Conservation (phyloP, 2,888 invertebrate species). For the Empis stercorea region DNA sequence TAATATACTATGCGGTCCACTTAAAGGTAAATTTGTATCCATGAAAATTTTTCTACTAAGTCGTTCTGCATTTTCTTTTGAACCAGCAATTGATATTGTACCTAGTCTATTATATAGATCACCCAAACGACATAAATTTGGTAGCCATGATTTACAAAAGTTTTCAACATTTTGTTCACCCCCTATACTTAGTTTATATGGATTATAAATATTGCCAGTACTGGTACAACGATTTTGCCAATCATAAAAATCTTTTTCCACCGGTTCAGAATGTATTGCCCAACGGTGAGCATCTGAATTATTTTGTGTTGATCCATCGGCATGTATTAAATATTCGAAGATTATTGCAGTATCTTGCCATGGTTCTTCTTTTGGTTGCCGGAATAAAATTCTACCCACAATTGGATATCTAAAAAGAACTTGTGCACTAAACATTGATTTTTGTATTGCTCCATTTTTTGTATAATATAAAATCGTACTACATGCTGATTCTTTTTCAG, state of each 20-base stretch:
- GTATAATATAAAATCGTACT: slow-evolving; percentile 51
- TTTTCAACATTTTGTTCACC: slow-evolving; percentile 45
- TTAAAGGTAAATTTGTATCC: slow-evolving; percentile 61
- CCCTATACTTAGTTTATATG: slow-evolving; percentile 54
- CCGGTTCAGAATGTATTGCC: slow-evolving; percentile 66
- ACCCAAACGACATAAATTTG: slow-evolving; percentile 58
- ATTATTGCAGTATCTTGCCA: slow-evolving; percentile 76
- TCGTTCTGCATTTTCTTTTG: slow-evolving; percentile 47
- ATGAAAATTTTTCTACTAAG: slow-evolving; percentile 66
- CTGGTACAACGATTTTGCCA: slow-evolving; percentile 78
- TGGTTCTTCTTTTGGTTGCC: slow-evolving; percentile 66
- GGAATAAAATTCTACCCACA: slow-evolving; percentile 69
- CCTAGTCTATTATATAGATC: slow-evolving; percentile 64
- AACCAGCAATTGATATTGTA: slow-evolving; percentile 59
- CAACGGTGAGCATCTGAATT: slow-evolving; percentile 65
- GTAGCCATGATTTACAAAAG: slow-evolving; percentile 43
- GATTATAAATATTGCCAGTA: slow-evolving; percentile 64
- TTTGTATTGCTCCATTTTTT: slow-evolving; percentile 50
- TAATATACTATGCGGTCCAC: slow-evolving; percentile 54
- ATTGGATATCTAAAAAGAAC: slow-evolving; percentile 77
- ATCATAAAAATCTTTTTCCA: slow-evolving; percentile 80
- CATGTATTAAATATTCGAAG: slow-evolving; percentile 73
- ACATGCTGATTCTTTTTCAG: slow-evolving; percentile 38
- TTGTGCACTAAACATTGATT: slow-evolving; percentile 62
- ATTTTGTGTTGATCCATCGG: slow-evolving; percentile 68